Conservation (phyloP, 2,113 vertebrate genomes). For the Barbus barbus region DNA sequence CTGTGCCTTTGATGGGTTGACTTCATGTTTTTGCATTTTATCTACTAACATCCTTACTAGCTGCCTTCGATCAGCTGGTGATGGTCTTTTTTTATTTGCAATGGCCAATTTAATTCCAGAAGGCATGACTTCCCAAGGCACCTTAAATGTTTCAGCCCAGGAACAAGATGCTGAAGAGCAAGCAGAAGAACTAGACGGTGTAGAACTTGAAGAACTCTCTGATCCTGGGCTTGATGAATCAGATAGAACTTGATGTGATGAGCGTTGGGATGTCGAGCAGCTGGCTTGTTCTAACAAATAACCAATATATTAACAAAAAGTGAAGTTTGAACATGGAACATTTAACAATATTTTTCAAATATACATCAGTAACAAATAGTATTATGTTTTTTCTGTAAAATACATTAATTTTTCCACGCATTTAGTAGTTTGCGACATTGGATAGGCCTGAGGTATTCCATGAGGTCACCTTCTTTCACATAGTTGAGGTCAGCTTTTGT, state of each 20-base stretch:
- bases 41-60: constrained; percentile 1
- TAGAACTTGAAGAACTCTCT: background rate
- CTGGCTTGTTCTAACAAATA: background rate
- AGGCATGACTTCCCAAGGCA: background rate
- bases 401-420: too few species aligned
- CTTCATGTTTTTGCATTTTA: background rate
- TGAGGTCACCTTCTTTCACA: constrained; percentile 4
- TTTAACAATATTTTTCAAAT: background rate
- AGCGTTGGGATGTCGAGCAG: background rate
- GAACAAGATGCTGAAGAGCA: background rate
- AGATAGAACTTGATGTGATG: background rate
- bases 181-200: constrained; percentile 20
- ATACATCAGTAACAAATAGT: too few species aligned
- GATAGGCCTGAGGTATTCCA: background rate
- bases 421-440: constrained; percentile 19
- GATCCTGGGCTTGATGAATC: constrained; percentile 5
- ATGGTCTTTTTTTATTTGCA: constrained; percentile 1
- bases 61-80: background rate
- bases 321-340: background rate
- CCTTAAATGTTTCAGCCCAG: constrained; percentile 2
- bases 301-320: background rate
- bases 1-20: background rate
- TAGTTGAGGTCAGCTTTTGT: background rate
- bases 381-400: too few species aligned
- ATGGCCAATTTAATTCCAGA: background rate